Conservation (phyloP, 2,888 invertebrate species). For the Sarcophaga rosellei region DNA sequence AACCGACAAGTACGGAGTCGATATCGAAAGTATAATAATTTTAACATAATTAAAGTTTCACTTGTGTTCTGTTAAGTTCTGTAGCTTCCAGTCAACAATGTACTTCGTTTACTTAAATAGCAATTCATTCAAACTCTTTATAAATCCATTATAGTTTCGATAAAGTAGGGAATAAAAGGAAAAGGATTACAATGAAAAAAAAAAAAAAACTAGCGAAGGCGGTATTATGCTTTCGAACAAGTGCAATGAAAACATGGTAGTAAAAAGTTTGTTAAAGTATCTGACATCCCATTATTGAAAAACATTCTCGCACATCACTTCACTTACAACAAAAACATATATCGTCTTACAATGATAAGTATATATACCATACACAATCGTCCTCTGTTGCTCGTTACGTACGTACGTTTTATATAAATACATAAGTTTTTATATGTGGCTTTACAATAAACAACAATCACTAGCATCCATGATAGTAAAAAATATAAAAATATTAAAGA, state of each 20-base stretch:
- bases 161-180: conserved; percentile 13
- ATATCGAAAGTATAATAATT: background rate
- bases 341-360: no score
- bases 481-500: background rate
- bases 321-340: no score
- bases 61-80: conserved; percentile 18
- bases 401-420: background rate
- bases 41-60: conserved; percentile 5
- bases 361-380: no score
- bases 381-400: no score
- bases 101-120: background rate
- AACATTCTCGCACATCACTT: conserved; percentile 14
- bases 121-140: conserved; percentile 47
- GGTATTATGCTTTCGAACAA: conserved; percentile 44
- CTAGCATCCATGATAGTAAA: background rate
- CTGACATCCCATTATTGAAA: conserved; percentile 52
- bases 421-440: background rate
- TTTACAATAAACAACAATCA: background rate
- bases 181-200: conserved; percentile 8
- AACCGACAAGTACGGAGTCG: background rate
- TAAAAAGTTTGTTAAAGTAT: conserved; percentile 49
- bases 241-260: conserved; percentile 47
- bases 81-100: conserved; percentile 1
- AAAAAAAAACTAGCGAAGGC: conserved; percentile 29
- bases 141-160: conserved; percentile 37